Base-by-base conservation (phyloP, 2,888 invertebrate genomes). In the Dynastes tityus region DNA sequence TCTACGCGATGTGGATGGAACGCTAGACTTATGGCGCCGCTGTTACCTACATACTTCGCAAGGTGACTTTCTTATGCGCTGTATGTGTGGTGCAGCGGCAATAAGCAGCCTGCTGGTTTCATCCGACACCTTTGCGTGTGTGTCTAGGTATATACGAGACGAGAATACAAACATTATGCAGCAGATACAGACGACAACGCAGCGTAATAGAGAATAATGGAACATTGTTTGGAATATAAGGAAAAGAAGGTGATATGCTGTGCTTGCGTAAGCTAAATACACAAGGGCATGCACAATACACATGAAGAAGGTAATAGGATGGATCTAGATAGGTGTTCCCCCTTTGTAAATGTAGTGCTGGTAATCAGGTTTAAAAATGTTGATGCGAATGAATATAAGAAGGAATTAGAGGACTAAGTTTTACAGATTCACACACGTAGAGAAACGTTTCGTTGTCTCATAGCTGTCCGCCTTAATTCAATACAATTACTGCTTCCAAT, bases 11-110 rank as follows among this genome's bases (percentile, higher is more conserved):
- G 22, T 61, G 51, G 78, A 82, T 79, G 82, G 77, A 80, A 80
- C 81, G 80, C 82, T 82, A 81, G 79, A 81, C 81, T 81, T 80
- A 81, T 82, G 85, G 84, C 85, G 85, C 84, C 84, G 67, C 78
- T 81, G 81, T 85, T 86, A 84, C 86, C 84, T 85, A 85, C 85
- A 85, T 84, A 83, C 82, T 80, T 82, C 76, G 80, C 84, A 86
- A 86, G 84, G 85, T 86, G 84, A 84, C 84, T 83, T 81, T 73
- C 80, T 64, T 76, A 64, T 51, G 32, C 13, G 29, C 9, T 29
- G 63, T 16, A 45, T 67, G 27, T 22, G 27, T n/a, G 16, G 32
- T 22, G 29, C 13, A 64, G 45, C 32, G 32, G 32, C 32, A 32
- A 32, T 5, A 32, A 45, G 16, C 45, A 49, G 27, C 27, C 9